These are phyloP conservation scores for Charadrius vociferus DNA, from an alignment of 2,113 vertebrate species.

Conservation along the genomic window DNA sequence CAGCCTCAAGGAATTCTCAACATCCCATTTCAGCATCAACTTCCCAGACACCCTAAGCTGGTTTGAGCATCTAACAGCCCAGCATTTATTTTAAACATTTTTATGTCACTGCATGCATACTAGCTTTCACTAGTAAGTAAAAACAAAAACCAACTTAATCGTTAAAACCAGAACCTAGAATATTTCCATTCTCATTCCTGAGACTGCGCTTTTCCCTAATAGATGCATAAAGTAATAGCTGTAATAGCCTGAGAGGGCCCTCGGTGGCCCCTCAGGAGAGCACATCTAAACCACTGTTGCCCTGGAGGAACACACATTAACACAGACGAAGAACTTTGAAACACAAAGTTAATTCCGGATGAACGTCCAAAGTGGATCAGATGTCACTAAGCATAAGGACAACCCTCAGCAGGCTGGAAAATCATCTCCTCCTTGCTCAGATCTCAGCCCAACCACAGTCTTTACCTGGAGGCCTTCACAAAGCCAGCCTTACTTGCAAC, in stretches of 20 bases:
- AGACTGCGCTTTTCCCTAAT: background rate
- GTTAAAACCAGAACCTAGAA: background rate
- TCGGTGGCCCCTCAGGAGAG: background rate
- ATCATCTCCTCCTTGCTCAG: background rate
- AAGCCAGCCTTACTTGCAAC: fast-evolving
- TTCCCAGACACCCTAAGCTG: background rate
- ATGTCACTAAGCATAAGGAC: background rate
- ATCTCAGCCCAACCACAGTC: background rate
- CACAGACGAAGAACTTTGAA: background rate
- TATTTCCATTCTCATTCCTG: background rate
- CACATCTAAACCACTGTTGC: background rate
- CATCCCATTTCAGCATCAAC: background rate
- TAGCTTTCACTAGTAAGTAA: background rate
- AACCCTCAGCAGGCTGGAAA: background rate
- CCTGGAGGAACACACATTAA: background rate
- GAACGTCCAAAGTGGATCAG: background rate
- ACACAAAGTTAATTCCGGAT: background rate
- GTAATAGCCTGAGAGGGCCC: background rate
- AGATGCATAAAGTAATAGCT: background rate
- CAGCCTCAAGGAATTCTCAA: background rate
- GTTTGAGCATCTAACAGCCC: background rate
- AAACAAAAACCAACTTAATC: background rate
- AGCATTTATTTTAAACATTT: background rate
- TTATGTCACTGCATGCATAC: background rate
- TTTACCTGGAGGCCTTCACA: background rate